Evolutionary conservation across 2,113 vertebrate genomes (phyloP).

Genomic region (Oriolus oriolus): DNA sequence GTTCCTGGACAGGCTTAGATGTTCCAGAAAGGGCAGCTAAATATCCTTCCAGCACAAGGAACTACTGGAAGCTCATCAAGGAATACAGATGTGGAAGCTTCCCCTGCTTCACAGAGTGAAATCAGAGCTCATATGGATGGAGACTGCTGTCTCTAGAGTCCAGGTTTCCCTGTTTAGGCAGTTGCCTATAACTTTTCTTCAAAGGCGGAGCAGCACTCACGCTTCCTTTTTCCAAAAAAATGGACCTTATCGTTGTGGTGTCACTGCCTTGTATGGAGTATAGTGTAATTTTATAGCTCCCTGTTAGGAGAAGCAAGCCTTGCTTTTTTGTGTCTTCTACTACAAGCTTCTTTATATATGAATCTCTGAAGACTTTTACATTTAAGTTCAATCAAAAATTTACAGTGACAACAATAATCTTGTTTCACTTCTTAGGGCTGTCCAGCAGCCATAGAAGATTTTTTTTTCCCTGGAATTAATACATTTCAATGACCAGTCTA

Average conservation of each 20-base stretch:
- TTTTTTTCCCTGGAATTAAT: not conserved
- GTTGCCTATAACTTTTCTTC: not conserved
- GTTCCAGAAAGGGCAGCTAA: not conserved
- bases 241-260: rapidly evolving
- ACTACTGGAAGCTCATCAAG: not conserved
- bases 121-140: not conserved
- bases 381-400: not conserved
- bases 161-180: not conserved
- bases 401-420: not conserved
- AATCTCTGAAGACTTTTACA: not conserved
- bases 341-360: not conserved
- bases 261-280: not conserved
- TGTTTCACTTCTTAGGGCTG: not conserved
- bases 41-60: not conserved
- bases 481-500: not conserved
- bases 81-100: not conserved
- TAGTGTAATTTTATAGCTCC: not conserved
- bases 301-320: not conserved
- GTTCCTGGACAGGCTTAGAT: not conserved
- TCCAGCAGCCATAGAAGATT: not conserved
- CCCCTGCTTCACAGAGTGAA: not conserved
- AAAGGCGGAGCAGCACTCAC: not conserved
- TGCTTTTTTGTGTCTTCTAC: not conserved
- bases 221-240: not conserved
- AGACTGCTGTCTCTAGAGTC: not conserved